Percentiles rank a stretch among this genome's conserved stretches.
Evolutionary conservation across 2,888 invertebrate genomes (phyloP).

Genomic region (Temnothorax unifasciatus): DNA sequence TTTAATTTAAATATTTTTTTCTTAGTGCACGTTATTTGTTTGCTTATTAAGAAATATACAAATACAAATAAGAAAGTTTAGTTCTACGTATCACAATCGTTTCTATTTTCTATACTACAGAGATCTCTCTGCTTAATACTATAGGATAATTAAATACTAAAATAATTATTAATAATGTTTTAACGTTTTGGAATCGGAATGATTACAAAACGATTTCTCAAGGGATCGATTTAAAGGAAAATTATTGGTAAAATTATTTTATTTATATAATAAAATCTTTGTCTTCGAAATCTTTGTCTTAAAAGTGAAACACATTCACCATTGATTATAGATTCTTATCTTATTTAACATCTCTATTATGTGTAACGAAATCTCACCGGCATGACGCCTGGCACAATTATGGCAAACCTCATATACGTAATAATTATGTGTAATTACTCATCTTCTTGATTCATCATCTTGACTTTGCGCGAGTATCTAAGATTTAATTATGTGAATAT

Average conservation of each 20-base stretch:
- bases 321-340: neutral
- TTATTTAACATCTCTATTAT: neutral
- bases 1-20: too few species aligned
- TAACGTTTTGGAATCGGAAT: neutral
- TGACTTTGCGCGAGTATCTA: neutral
- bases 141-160: neutral
- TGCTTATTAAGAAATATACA: neutral
- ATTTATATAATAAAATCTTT: constrained; percentile 9
- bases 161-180: neutral
- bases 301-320: neutral
- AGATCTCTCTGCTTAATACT: neutral
- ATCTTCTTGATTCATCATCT: neutral
- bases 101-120: neutral
- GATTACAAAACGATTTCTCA: neutral
- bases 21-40: neutral
- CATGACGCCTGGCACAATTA: neutral
- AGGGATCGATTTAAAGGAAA: neutral
- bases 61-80: neutral
- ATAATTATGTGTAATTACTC: neutral
- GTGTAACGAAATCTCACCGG: neutral
- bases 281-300: constrained; percentile 3
- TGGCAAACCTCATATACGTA: neutral
- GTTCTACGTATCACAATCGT: neutral
- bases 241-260: neutral
- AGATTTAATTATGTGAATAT: constrained; percentile 1